Conservation (phyloP, 2,797 vertebrate species). For the Gymnodraco acuticeps region DNA sequence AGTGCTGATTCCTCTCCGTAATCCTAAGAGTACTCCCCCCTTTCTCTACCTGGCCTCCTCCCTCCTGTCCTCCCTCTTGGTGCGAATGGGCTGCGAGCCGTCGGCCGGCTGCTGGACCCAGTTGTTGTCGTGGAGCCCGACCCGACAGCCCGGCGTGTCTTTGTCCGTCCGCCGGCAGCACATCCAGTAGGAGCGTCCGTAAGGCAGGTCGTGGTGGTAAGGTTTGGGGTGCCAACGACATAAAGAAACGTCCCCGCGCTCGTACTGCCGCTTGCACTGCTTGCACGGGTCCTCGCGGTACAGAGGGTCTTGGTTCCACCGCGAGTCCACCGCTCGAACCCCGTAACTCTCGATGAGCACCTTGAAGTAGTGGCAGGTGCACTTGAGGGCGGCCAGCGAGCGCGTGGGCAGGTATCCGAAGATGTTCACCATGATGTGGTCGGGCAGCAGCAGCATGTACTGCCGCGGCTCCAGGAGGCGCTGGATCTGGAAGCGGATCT, state of each 20-base stretch:
- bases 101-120: slow-evolving; percentile 92
- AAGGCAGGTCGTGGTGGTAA: slow-evolving; percentile 99
- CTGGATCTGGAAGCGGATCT: slow-evolving; percentile 98
- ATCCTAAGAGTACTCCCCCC: slow-evolving; percentile 11
- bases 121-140: slow-evolving; percentile 96
- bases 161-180: slow-evolving; percentile 94
- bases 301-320: slow-evolving; percentile 94
- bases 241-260: slow-evolving; percentile 94
- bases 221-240: slow-evolving; percentile 99
- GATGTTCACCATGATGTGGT: slow-evolving; percentile 96
- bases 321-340: slow-evolving; percentile 91
- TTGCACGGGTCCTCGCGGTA: slow-evolving; percentile 98
- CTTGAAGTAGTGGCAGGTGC: slow-evolving; percentile 95
- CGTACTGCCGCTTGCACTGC: slow-evolving; percentile 94
- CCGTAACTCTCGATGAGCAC: slow-evolving; percentile 93
- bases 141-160: slow-evolving; percentile 92
- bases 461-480: slow-evolving; percentile 94
- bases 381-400: slow-evolving; percentile 94
- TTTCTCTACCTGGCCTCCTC: slow-evolving; percentile 80
- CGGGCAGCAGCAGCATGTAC: slow-evolving; percentile 94
- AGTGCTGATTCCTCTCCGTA: slow-evolving; percentile 47
- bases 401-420: slow-evolving; percentile 93
- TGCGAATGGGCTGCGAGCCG: slow-evolving; percentile 77
- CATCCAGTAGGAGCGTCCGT: slow-evolving; percentile 99
- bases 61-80: slow-evolving; percentile 84